Base-by-base conservation (phyloP, 2,797 vertebrate species). In the Lacerta viridis region DNA sequence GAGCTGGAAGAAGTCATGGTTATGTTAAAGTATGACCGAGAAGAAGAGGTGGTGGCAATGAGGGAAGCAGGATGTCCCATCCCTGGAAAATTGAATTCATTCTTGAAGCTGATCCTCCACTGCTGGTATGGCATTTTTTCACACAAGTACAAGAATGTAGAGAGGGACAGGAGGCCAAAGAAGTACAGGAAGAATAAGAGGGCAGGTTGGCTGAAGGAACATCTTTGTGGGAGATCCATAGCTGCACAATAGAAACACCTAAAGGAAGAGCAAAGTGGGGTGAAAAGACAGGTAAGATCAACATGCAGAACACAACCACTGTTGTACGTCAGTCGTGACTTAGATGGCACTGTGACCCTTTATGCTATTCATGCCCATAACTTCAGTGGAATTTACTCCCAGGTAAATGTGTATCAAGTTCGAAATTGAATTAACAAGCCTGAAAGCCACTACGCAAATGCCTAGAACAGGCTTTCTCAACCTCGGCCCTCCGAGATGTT, bases 51-150 rank as follows among this genome's bases (percentile, higher is more conserved):
- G 3, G 25, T 1, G 3, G 1, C 10, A 4, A 3, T 29, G 8
- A 7, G 2, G 33, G 29, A 2, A 4, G 0, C 0, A 0, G 5
- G 77, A n/a, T 0, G 71, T 76, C 27, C 7, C 2, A 0, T 6
- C 17, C 1, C 3, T 36, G 27, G 5, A 43, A 33, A 6, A 41
- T 1, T 20, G 2, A 10, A 4, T 69, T 43, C 59, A 0, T 11
- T 7, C 18, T 4, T 46, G 2, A 20, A 18, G 0, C 1, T 9
- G 27, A 2, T 3, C 5, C 0, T 7, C 75, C 4, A 3, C 2
- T 1, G 1, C 2, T 36, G 10, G 17, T 2, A 2, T 18, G 4
- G 3, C 1, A 1, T 20, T 7, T 71, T 46, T 5, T 9, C 20
- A 41, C 18, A 6, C 3, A 43, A 84, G 86, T 82, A 64, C 3